phyloP scores from a whole-genome alignment of 2,113 vertebrate species.

The Hipposideros armiger region DNA sequence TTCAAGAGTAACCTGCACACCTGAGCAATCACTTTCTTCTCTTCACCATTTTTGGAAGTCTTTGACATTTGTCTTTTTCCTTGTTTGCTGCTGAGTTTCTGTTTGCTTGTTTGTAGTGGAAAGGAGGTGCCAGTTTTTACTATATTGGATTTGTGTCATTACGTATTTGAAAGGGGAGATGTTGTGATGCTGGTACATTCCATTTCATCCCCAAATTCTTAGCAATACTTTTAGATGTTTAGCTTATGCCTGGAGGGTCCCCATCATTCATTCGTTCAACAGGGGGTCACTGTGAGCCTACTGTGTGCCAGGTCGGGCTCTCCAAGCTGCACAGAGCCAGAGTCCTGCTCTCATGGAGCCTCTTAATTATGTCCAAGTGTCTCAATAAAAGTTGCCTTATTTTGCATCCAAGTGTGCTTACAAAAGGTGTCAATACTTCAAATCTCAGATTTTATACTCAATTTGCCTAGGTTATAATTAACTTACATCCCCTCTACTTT shows the following conservation, averaged over 20 bases:
- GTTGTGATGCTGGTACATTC: not conserved
- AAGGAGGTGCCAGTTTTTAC: not conserved
- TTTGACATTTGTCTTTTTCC: not conserved
- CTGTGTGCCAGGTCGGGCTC: not conserved
- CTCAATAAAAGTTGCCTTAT: not conserved
- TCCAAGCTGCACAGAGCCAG: not conserved
- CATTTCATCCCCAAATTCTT: not conserved
- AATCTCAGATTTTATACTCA: not conserved
- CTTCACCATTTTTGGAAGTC: not conserved
- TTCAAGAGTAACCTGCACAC: not conserved
- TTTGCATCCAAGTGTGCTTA: not conserved
- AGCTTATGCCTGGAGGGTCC: not conserved
- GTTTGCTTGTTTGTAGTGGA: not conserved
- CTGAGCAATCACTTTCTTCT: not conserved
- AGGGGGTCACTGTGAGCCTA: not conserved
- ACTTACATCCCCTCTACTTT: not conserved
- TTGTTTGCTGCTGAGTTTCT: not conserved
- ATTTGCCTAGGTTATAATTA: not conserved
- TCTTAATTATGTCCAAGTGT: not conserved
- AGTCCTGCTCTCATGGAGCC: not conserved
- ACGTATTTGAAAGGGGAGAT: not conserved
- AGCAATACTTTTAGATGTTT: not conserved
- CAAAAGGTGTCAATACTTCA: not conserved
- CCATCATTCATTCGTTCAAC: not conserved
- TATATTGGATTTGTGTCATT: not conserved